Evolutionary conservation across 2,888 invertebrate genomes (phyloP).

Genomic region (Nemapogon koenigi): DNA sequence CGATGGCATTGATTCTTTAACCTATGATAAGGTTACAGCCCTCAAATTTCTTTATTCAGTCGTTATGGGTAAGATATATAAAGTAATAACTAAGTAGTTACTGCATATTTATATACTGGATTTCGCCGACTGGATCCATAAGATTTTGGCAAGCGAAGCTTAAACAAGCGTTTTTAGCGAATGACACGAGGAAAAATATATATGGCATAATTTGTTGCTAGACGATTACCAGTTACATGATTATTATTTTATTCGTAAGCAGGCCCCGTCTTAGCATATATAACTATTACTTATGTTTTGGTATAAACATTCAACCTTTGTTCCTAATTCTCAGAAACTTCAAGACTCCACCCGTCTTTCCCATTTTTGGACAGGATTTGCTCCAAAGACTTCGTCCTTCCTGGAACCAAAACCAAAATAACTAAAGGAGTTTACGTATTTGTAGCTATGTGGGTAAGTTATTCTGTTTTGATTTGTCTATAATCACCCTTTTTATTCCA

Average conservation of each 20-base stretch:
- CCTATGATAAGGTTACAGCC: not conserved
- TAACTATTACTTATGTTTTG: not conserved
- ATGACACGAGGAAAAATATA: too few species aligned
- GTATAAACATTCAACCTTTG: not conserved
- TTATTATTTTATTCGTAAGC: not conserved
- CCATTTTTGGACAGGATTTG: not conserved
- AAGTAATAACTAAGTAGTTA: too few species aligned
- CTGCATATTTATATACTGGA: too few species aligned
- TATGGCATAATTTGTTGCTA: too few species aligned
- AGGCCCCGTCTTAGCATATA: not conserved
- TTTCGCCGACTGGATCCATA: too few species aligned
- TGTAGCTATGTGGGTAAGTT: not conserved
- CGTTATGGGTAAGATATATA: not conserved
- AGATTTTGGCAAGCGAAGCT: too few species aligned
- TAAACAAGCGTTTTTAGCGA: too few species aligned
- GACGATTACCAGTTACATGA: too few species aligned
- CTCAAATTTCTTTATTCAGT: not conserved
- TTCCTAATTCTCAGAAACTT: not conserved
- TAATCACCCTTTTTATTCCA: too few species aligned
- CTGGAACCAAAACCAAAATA: not conserved
- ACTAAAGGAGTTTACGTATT: not conserved
- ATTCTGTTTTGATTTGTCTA: too few species aligned
- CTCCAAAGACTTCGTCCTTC: not conserved
- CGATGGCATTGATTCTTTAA: not conserved
- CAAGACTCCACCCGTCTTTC: not conserved